Evolutionary conservation across 2,888 invertebrate genomes (phyloP), one percentile per base, ranked within the genome.

Genomic region (Agonopterix subpropinquella): DNA sequence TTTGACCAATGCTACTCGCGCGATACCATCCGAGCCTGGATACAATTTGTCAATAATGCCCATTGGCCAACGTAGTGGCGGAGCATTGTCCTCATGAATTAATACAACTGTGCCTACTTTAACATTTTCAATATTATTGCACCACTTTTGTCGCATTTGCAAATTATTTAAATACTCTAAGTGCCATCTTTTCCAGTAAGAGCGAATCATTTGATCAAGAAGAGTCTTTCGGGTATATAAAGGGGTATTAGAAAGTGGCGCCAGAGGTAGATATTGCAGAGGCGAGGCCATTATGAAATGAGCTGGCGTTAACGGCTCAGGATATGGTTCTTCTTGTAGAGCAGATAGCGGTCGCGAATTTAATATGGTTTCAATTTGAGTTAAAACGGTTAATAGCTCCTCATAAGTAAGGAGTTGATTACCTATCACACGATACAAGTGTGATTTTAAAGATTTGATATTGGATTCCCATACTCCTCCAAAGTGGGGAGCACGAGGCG

Each of bases 101-200:
- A 47, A 5, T 3, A 52, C 52, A 1, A 49, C 42, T 7, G 44
- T 46, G 8, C 47, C 52, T 3, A 13, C 37, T 10, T 41, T 4
- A 2, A 46, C 18, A 35, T 11, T 9, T 2, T 28, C 8, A 7
- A 8, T 11, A 8, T 15, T 9, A 18, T 11, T 42, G 11, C 10
- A 11, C 52, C 52, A 52, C 11, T 46, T 49, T 44, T 47, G 13
- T 9, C 47, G 18, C n/a, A 35, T 36, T 37, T 52, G 52, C 35
- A 52, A 37, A 2, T 46, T 49, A n/a, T 43, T 36, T 11, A 48
- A 36, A 49, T 52, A 52, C 35, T 52, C 52, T 15, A 43, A 11
- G 5, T 11, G 44, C 52, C 52, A 52, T 15, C 43, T 39, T n/a
- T 52, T 49, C 52, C 52, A 48, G 41, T 15, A 49, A 4, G 43